phyloP scores from a whole-genome alignment of 2,797 vertebrate genomes.

The Poeciliopsis paucimaculata region DNA sequence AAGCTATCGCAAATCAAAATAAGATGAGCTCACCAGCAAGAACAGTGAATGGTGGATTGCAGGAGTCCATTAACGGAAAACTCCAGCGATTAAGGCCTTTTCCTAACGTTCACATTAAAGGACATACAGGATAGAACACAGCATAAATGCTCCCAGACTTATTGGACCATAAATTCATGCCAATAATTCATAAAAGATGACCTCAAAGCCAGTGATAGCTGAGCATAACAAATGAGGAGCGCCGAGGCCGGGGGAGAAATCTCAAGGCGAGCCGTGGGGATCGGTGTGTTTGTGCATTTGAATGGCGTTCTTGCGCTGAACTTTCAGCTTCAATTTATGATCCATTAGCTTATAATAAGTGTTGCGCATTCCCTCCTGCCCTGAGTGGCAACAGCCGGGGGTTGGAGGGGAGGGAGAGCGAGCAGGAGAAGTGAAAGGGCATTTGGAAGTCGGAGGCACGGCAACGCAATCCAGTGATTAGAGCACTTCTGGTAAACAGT shows the following conservation, averaged over 20 bases:
- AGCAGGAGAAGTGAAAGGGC: constrained; percentile 55
- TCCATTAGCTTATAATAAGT: constrained; percentile 68
- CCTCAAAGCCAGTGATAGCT: constrained; percentile 54
- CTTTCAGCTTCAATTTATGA: constrained; percentile 69
- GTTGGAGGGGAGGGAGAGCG: neutral
- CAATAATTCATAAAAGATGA: constrained; percentile 71
- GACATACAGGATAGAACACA: constrained; percentile 39
- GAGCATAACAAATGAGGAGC: constrained; percentile 57
- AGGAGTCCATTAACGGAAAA: constrained; percentile 43
- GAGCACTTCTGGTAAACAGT: constrained; percentile 33
- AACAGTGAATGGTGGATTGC: constrained; percentile 12
- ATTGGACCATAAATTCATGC: constrained; percentile 60
- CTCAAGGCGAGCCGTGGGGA: neutral
- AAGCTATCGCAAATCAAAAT: constrained; percentile 13
- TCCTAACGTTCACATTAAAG: constrained; percentile 47
- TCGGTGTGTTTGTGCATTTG: constrained; percentile 34
- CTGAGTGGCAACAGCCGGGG: constrained; percentile 43
- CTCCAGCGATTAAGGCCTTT: constrained; percentile 44
- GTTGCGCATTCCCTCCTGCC: constrained; percentile 47
- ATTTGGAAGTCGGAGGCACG: constrained; percentile 58
- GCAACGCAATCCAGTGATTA: constrained; percentile 54
- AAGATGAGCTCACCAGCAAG: constrained; percentile 28
- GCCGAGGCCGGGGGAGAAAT: constrained; percentile 28
- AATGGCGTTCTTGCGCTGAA: constrained; percentile 48
- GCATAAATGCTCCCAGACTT: constrained; percentile 52